phyloP scores from a whole-genome alignment of 2,888 invertebrate species.

The Chironomus riparius region DNA sequence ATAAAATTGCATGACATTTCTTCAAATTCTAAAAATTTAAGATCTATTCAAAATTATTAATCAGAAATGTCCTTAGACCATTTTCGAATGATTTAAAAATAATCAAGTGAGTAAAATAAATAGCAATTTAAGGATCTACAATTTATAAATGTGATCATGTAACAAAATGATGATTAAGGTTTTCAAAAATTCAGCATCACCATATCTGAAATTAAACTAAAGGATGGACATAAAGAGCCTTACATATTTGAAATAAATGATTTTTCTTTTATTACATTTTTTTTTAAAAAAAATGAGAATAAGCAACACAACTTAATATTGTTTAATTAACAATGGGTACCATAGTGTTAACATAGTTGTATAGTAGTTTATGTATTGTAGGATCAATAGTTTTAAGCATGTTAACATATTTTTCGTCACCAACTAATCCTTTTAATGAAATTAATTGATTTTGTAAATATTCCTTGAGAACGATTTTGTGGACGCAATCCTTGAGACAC shows the following conservation, averaged over 20 bases:
- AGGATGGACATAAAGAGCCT: too few species aligned
- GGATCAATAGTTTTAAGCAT: slow-evolving; percentile 63
- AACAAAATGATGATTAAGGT: too few species aligned
- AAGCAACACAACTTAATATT: not conserved
- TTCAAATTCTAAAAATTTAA: not conserved
- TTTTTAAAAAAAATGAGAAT: not conserved
- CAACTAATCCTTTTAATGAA: slow-evolving; percentile 63
- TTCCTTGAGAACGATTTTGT: slow-evolving; percentile 63
- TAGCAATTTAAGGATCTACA: too few species aligned
- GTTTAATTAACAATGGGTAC: slow-evolving; percentile 12
- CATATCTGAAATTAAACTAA: too few species aligned
- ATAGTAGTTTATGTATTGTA: slow-evolving; percentile 45
- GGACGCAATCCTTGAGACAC: slow-evolving; percentile 67
- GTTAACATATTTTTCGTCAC: slow-evolving; percentile 63
- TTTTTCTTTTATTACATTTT: not conserved
- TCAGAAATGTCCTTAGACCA: too few species aligned
- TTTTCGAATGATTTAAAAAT: too few species aligned
- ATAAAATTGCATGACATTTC: not conserved
- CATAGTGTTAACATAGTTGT: slow-evolving; percentile 19
- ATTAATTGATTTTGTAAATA: slow-evolving; percentile 61
- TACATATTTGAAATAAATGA: too few species aligned
- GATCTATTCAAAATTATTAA: too few species aligned
- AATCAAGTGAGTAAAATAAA: too few species aligned
- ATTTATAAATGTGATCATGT: too few species aligned
- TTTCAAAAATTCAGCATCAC: too few species aligned